phyloP scores from a whole-genome alignment of 2,888 invertebrate species.

The Serrognathus titanus region DNA sequence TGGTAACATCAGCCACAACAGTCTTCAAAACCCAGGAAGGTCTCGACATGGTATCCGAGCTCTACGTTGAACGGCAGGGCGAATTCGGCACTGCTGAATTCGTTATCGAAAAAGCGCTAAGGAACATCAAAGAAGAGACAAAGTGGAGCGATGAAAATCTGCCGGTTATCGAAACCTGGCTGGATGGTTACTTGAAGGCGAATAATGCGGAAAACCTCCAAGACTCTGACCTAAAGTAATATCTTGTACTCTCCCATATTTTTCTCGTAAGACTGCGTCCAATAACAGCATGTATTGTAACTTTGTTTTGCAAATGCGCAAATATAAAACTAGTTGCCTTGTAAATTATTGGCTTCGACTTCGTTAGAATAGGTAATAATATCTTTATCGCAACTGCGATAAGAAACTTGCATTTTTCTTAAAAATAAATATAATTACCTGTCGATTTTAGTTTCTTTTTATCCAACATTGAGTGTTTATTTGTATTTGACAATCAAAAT shows the following conservation, averaged over 20 bases:
- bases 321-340: no score
- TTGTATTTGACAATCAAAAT: no score
- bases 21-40: slow-evolving; percentile 74
- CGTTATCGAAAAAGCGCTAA: slow-evolving; percentile 68
- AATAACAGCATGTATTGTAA: not conserved
- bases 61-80: slow-evolving; percentile 61
- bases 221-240: not conserved
- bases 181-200: slow-evolving; percentile 55
- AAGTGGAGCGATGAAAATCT: slow-evolving; percentile 74
- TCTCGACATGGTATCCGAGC: slow-evolving; percentile 62
- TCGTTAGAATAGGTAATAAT: no score
- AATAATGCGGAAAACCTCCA: slow-evolving; percentile 26
- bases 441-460: no score
- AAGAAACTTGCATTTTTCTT: no score
- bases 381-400: no score
- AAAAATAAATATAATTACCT: no score
- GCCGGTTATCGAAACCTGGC: slow-evolving; percentile 71
- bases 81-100: slow-evolving; percentile 72
- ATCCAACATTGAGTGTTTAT: no score
- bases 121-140: slow-evolving; percentile 70
- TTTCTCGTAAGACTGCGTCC: slow-evolving; percentile 3
- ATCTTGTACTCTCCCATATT: not conserved
- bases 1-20: slow-evolving; percentile 71
- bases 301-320: no score
- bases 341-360: no score